A percentile compares a stretch with the other conserved stretches of the same genome.
Conservation (phyloP, 23 tunicate genomes). For the Botrylloides violaceus region DNA sequence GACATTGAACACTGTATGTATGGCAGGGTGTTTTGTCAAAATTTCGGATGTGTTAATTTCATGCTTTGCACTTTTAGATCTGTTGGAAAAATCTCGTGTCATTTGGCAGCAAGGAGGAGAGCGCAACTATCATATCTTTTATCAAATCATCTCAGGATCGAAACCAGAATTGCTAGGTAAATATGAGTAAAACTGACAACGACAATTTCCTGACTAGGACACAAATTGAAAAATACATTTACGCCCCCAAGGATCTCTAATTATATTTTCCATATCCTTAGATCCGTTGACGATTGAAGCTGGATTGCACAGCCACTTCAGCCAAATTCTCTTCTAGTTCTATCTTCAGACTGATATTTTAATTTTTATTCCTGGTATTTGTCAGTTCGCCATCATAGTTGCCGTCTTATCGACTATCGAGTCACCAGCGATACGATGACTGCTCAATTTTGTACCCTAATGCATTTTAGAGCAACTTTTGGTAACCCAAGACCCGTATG, state of each 20-base stretch:
- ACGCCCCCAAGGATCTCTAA: too few relatives aligned
- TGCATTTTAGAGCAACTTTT: conserved; percentile 22
- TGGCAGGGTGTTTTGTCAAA: not conserved
- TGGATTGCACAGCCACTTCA: too few relatives aligned
- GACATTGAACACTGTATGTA: conserved; percentile 94
- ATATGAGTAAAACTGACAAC: too few relatives aligned
- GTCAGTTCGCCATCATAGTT: not conserved
- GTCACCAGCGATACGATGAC: too few relatives aligned
- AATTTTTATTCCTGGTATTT: too few relatives aligned
- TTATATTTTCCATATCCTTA: too few relatives aligned
- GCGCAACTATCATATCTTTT: conserved; percentile 82
- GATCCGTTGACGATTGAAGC: too few relatives aligned
- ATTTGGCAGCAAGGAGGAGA: conserved; percentile 90
- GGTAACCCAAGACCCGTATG: conserved; percentile 25
- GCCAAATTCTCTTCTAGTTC: not conserved
- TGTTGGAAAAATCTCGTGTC: conserved; percentile 88
- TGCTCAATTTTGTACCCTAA: not conserved
- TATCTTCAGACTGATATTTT: not conserved
- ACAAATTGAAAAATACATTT: too few relatives aligned
- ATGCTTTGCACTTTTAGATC: conserved; percentile 23
- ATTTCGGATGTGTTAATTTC: not conserved
- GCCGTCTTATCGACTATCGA: too few relatives aligned
- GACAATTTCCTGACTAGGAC: too few relatives aligned
- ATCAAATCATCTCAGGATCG: conserved; percentile 78
- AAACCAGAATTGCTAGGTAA: conserved; percentile 85